Evolutionary conservation across 2,797 vertebrate species (phyloP), one percentile per base, ranked within the genome.

Genomic region (Tokudaia muenninki): DNA sequence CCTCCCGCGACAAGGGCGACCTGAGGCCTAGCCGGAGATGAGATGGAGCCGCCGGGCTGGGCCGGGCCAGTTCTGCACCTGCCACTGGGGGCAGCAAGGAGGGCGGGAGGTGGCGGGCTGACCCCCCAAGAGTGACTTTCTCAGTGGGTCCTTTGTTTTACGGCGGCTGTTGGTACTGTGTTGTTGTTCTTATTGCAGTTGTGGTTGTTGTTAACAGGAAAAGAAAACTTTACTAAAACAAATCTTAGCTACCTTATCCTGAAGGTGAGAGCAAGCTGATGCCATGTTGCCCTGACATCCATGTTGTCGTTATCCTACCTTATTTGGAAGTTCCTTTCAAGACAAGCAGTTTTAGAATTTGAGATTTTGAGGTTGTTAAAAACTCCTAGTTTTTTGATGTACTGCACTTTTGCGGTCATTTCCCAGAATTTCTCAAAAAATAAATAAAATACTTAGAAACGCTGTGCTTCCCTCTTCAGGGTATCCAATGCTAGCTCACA

Each of bases 1-100:
- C 98, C 82, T 74, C 97, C 97, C 98, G 97, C 77, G 98, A 98
- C 89, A 98, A 98, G 94, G 87, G 97, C 0, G 98, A 98, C 87
- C 97, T 97, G 87, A 96, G 87, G 52, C 90, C 98, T 6, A 95
- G 88, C 98, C 98, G 97, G 92, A 97, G 97, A 89, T 98, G 98
- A 99, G 94, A 47, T 87, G 21, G 65, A 92, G 59, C 11, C 19
- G 65, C 44, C 34, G 31, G 50, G 29, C 72, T 74, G 22, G 37
- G 34, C 83, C 59, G 65, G 57, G 3, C 67, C 16, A 34, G 67
- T 9, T 31, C 67, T 34, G 14, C 4, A 0, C 91, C 16, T 91
- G 13, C 5, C 94, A 83, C 90, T 86, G 44, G 52, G 67, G 75
- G 74, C 90, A 72, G 61, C 8, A 41, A 79, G 12, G 61, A 87